Evolutionary conservation across 2,797 vertebrate genomes (phyloP), one percentile per base, ranked within the genome.

Genomic region (Oophaga sylvatica): DNA sequence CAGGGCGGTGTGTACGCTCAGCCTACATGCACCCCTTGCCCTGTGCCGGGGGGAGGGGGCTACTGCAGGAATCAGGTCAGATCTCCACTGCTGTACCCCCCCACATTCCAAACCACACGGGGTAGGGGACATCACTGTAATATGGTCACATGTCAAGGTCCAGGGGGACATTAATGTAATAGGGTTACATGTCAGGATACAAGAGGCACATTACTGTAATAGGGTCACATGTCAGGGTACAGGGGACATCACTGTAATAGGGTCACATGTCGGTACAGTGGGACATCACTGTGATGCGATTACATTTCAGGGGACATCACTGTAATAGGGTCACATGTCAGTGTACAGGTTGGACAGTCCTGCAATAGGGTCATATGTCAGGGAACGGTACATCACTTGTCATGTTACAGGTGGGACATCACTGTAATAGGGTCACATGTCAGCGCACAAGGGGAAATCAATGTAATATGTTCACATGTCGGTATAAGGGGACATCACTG

Each of bases 1-100:
- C 83, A 88, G 87, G 83, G 87, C 80, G 79, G 67, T 67, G 68
- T 89, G 80, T 77, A 9, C 73, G 13, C 79, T 75, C 20, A 59
- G 75, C 76, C 57, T 88, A 85, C 77, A 83, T 85, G 87, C 63
- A 35, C 87, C 87, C 87, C 62, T 80, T 35, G 56, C 78, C 71
- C 31, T 68, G 15, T 85, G 41, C 77, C 26, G 1, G 41, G 60
- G 53, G 53, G 0, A 67, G 31, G 67, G 67, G 67, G 26, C 2
- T 26, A 8, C 10, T 22, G 10, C 70, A 19, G 70, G 35, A 17
- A 45, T 19, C 31, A 8, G 26, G 8, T 53, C 48, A 41, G 2
- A 41, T 41, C 35, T 41, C 35, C 35, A 41, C 35, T 41, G 35
- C 35, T 41, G 35, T 41, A 5, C 35, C 35, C 35, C 35, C 11